Conservation (phyloP, 2,113 vertebrate species). For the Halcyon senegalensis region DNA sequence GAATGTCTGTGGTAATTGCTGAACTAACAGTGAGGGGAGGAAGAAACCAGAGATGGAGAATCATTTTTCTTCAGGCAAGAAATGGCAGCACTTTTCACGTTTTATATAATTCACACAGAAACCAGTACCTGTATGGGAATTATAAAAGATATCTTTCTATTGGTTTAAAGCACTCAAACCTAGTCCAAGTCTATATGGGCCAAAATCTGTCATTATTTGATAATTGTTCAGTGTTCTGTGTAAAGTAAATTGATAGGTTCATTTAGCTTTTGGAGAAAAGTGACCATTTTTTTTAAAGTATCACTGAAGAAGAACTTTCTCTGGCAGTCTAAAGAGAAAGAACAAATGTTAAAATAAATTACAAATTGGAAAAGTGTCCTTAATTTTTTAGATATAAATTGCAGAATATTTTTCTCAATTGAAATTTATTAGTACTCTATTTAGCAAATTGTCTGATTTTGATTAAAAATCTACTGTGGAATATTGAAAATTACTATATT, state of each 20-base stretch:
- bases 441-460: neutral
- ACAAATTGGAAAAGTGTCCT: neutral
- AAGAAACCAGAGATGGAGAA: neutral
- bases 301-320: neutral
- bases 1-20: neutral
- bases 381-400: neutral
- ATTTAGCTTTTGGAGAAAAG: neutral
- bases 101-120: neutral
- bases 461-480: neutral
- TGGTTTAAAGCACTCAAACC: neutral
- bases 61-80: neutral
- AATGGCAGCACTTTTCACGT: neutral
- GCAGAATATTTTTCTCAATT: neutral
- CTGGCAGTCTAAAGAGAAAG: neutral
- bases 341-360: neutral
- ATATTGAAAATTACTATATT: neutral
- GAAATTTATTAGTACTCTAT: neutral
- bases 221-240: neutral
- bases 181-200: neutral
- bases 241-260: neutral
- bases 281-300: neutral
- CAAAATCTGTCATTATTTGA: neutral
- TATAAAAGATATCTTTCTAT: neutral
- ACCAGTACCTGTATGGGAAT: rapidly evolving
- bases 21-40: neutral